Evolutionary conservation across 1,140 invertebrate genomes (phyloP).

Genomic region (Drosophila obscura): DNA sequence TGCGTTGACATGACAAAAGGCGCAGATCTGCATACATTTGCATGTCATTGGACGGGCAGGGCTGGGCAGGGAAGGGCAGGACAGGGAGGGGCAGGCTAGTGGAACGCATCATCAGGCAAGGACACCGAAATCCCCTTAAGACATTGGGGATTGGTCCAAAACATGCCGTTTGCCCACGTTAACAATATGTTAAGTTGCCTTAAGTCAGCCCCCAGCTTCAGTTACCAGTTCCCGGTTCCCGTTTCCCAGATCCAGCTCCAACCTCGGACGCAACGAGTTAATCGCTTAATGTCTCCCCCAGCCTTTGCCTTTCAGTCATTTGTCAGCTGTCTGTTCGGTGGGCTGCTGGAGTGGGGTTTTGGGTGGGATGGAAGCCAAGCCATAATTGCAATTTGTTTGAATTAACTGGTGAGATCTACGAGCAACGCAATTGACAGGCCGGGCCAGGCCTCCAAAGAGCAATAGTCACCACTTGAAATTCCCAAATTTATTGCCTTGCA

Average conservation of each 20-base stretch:
- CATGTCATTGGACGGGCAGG: constrained; percentile 68
- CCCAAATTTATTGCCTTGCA: constrained; percentile 62
- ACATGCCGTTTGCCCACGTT: constrained; percentile 71
- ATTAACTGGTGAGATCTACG: constrained; percentile 50
- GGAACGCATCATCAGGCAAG: constrained; percentile 77
- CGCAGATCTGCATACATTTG: constrained; percentile 83
- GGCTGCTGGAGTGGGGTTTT: constrained; percentile 17
- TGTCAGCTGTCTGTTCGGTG: constrained; percentile 66
- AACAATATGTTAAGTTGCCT: constrained; percentile 79
- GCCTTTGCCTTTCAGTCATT: constrained; percentile 55
- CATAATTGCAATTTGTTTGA: constrained; percentile 79
- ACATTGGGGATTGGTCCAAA: constrained; percentile 52
- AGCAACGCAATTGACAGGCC: constrained; percentile 43
- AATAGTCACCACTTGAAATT: constrained; percentile 43
- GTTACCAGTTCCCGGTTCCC: not conserved
- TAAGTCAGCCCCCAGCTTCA: constrained; percentile 16
- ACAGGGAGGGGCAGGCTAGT: constrained; percentile 2
- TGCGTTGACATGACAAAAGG: constrained; percentile 83
- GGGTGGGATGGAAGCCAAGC: not conserved
- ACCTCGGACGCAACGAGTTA: constrained; percentile 65
- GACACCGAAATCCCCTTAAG: constrained; percentile 78
- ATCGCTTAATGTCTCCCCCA: constrained; percentile 71
- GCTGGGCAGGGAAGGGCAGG: no score
- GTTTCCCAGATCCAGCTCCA: not conserved
- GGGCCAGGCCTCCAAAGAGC: constrained; percentile 4